Conservation (phyloP, 2,113 vertebrate genomes). For the Apteryx mantelli region DNA sequence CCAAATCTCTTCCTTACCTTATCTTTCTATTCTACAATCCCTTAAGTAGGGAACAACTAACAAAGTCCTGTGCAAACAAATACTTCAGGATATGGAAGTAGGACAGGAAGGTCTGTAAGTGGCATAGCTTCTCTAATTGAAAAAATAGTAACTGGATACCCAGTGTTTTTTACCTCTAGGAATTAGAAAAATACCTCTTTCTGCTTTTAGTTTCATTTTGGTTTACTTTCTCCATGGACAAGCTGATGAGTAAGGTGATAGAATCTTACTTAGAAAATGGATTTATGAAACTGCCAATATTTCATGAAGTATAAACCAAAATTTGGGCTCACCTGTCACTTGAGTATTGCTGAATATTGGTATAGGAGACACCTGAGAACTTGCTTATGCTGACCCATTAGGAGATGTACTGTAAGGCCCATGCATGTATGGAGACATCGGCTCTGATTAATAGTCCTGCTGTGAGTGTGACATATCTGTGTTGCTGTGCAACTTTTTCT, state of each 20-base stretch:
- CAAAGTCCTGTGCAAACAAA: not conserved
- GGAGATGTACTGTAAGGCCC: not conserved
- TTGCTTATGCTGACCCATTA: not conserved
- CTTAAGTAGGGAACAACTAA: not conserved
- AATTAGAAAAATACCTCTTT: not conserved
- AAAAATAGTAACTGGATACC: not conserved
- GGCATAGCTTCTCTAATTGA: not conserved
- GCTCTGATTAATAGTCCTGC: not conserved
- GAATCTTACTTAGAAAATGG: not conserved
- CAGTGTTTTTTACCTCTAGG: not conserved
- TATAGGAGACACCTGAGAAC: not conserved
- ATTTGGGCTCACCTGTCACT: not conserved
- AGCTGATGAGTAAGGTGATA: not conserved
- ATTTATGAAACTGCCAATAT: not conserved
- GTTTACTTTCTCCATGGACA: not conserved
- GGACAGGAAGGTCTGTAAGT: not conserved
- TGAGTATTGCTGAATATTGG: not conserved
- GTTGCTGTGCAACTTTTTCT: not conserved
- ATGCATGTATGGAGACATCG: not conserved
- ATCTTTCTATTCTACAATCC: not conserved
- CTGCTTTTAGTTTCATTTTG: not conserved
- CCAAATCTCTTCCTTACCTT: not conserved
- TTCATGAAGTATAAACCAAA: not conserved
- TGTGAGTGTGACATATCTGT: slow-evolving; percentile 3
- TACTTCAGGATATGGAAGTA: not conserved